A percentile compares a stretch with the other conserved stretches of the same genome.
Conservation (phyloP, 2,113 vertebrate genomes). For the Okapia johnstoni region DNA sequence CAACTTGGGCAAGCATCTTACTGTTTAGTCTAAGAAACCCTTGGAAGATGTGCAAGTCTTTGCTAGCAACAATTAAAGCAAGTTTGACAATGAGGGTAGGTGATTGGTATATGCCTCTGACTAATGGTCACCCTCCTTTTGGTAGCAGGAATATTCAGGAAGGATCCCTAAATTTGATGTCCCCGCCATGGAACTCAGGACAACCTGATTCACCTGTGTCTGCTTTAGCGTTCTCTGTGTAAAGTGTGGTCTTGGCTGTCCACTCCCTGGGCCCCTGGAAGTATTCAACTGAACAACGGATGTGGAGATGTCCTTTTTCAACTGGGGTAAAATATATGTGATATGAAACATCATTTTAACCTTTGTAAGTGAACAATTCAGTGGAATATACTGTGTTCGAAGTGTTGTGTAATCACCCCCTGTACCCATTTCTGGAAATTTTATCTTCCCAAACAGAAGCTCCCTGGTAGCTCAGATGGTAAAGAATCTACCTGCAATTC, state of each 20-base stretch:
- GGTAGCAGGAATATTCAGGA: neutral
- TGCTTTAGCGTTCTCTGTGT: neutral
- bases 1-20: neutral
- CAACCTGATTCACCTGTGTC: neutral
- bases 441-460: neutral
- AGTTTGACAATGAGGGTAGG: neutral
- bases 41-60: neutral
- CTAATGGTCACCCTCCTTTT: neutral
- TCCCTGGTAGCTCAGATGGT: neutral
- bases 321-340: neutral
- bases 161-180: neutral
- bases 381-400: neutral
- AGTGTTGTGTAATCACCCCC: neutral
- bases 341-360: neutral
- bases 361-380: neutral
- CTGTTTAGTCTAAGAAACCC: neutral
- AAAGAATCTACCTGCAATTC: neutral
- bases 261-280: neutral
- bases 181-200: neutral
- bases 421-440: neutral
- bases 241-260: neutral
- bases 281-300: neutral
- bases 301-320: neutral
- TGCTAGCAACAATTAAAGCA: neutral
- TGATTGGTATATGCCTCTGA: neutral